Evolutionary conservation across 1,140 invertebrate species (phyloP).

Genomic region (Muscidifurax raptorellus): DNA sequence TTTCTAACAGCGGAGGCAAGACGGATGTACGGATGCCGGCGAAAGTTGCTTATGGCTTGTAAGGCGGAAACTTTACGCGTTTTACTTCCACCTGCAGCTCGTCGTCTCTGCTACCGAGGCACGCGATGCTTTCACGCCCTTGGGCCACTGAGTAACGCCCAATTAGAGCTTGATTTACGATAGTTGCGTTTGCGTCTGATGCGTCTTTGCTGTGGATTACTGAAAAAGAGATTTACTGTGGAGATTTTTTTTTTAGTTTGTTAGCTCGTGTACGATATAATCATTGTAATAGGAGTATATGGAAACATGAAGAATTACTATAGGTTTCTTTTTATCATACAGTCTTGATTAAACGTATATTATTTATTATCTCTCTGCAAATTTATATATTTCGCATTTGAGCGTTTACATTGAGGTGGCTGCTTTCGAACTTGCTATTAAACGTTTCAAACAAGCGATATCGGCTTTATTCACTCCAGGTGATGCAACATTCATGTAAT

Average conservation of each 20-base stretch:
- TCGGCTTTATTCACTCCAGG: background rate
- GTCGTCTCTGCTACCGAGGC: background rate
- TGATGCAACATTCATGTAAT: background rate
- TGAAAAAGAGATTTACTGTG: slow-evolving; percentile 32
- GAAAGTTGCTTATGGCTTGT: slow-evolving; percentile 10
- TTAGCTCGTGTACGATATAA: background rate
- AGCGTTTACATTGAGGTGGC: too few relatives aligned
- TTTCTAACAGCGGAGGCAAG: background rate
- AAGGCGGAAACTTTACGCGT: slow-evolving; percentile 32
- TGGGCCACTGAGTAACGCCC: background rate
- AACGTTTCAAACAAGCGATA: background rate
- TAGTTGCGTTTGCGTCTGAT: background rate
- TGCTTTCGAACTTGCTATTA: background rate
- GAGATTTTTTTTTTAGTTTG: background rate
- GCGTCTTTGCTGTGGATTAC: background rate
- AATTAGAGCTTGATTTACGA: slow-evolving; percentile 49
- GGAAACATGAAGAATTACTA: background rate
- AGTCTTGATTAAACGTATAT: too few relatives aligned
- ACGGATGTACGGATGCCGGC: background rate
- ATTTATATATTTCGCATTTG: too few relatives aligned
- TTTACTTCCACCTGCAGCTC: slow-evolving; percentile 4
- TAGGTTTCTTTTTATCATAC: too few relatives aligned
- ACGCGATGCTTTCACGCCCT: slow-evolving; percentile 5
- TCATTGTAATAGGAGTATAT: background rate
- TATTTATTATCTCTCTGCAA: too few relatives aligned